phyloP scores from a whole-genome alignment of 2,888 invertebrate genomes.

The Apeira syringaria region DNA sequence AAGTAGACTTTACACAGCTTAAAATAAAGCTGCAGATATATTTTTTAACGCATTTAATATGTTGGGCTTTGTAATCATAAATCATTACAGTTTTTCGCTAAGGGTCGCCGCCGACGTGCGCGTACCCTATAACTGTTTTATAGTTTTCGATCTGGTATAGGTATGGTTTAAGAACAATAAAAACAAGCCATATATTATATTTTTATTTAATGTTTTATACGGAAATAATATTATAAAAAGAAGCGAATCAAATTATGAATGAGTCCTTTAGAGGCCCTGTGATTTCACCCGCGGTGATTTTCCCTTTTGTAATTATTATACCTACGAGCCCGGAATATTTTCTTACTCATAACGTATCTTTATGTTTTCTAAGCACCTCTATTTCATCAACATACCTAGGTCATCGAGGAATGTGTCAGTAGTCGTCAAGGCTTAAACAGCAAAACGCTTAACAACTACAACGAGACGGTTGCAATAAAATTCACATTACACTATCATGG shows the following conservation, averaged over 20 bases:
- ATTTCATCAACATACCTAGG: too few species aligned
- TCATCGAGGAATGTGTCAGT: too few species aligned
- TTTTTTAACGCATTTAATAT: not conserved
- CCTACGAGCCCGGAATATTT: too few species aligned
- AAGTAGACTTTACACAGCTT: not conserved
- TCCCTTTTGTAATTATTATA: too few species aligned
- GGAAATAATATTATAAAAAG: slow-evolving; percentile 17
- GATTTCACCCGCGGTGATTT: too few species aligned
- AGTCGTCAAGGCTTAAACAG: too few species aligned
- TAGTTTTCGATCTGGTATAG: slow-evolving; percentile 39
- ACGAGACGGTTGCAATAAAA: too few species aligned
- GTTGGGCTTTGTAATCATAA: slow-evolving; percentile 28
- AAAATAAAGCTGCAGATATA: slow-evolving; percentile 8
- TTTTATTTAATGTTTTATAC: slow-evolving; percentile 26
- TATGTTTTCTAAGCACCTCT: too few species aligned
- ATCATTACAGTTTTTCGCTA: slow-evolving; percentile 45
- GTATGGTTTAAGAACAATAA: slow-evolving; percentile 36
- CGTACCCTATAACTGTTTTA: slow-evolving; percentile 38
- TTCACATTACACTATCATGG: too few species aligned
- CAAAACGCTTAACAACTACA: too few species aligned
- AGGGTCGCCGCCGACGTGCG: slow-evolving; percentile 32
- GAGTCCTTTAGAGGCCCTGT: too few species aligned
- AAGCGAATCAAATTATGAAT: slow-evolving; percentile 19
- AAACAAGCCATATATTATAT: slow-evolving; percentile 33
- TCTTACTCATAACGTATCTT: too few species aligned